phyloP scores from a whole-genome alignment of 2,888 invertebrate species.

The Volucella inanis region DNA sequence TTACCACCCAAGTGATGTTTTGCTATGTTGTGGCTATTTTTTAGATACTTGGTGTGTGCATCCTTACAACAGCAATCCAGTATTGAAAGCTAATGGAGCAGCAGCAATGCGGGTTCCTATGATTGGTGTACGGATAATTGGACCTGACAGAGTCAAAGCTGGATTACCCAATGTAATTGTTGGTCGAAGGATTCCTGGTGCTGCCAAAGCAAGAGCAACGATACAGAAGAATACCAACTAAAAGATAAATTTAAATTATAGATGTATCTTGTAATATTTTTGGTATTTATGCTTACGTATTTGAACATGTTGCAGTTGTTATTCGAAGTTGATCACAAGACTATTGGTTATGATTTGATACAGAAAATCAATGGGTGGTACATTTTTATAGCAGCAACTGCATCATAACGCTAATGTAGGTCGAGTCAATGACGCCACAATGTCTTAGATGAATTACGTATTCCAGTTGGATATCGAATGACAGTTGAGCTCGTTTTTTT shows the following conservation, averaged over 20 bases:
- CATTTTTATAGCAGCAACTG: slow-evolving; percentile 60
- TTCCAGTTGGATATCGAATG: slow-evolving; percentile 40
- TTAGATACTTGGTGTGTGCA: neutral
- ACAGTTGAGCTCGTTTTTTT: slow-evolving; percentile 50
- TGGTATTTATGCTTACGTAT: slow-evolving; percentile 78
- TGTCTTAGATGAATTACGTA: slow-evolving; percentile 3
- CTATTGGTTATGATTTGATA: slow-evolving; percentile 54
- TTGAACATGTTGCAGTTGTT: slow-evolving; percentile 83
- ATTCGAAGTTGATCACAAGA: slow-evolving; percentile 15
- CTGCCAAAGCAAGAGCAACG: slow-evolving; percentile 51
- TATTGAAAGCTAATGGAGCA: slow-evolving; percentile 42
- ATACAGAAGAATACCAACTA: slow-evolving; percentile 84
- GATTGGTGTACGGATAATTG: slow-evolving; percentile 59
- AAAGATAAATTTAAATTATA: slow-evolving; percentile 79
- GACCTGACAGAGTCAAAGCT: slow-evolving; percentile 46
- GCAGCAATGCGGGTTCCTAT: slow-evolving; percentile 47
- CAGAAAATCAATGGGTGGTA: neutral
- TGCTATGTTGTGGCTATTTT: slow-evolving; percentile 20
- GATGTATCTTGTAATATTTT: neutral
- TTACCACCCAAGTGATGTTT: slow-evolving; percentile 42
- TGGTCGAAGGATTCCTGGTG: slow-evolving; percentile 53
- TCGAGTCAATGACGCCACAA: slow-evolving; percentile 22
- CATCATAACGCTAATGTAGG: neutral
- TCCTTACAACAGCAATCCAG: slow-evolving; percentile 51
- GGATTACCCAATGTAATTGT: slow-evolving; percentile 32